These are phyloP conservation scores for Pristionchus maxplancki DNA, from an alignment of 2,888 invertebrate genomes.

Conservation along the genomic window DNA sequence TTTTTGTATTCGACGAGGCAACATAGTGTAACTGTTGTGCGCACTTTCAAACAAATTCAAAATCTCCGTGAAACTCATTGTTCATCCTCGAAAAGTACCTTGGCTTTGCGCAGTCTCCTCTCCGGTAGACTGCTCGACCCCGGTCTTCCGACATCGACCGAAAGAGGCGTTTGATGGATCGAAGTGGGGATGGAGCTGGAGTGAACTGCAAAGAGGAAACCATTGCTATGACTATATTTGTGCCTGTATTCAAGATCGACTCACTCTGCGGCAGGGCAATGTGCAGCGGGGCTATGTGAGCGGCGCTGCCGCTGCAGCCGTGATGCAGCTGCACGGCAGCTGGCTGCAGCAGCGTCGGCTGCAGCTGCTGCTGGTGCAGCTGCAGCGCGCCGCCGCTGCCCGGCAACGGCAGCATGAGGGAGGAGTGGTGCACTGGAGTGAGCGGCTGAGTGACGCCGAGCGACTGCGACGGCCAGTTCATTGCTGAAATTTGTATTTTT, in stretches of 20 bases:
- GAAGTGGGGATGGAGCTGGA: neutral
- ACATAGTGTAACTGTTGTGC: neutral
- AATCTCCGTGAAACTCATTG: neutral
- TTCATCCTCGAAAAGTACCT: neutral
- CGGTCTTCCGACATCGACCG: neutral
- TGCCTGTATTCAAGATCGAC: too few relatives aligned
- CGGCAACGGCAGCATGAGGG: neutral
- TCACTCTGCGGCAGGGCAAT: conserved; percentile 9
- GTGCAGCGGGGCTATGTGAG: neutral
- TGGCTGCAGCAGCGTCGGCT: neutral
- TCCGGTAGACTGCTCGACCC: neutral
- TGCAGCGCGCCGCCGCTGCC: neutral
- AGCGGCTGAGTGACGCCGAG: neutral
- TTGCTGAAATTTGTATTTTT: neutral
- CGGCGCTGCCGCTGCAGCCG: neutral
- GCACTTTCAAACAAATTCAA: neutral
- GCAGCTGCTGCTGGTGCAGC: neutral
- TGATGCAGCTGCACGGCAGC: neutral
- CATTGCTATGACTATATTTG: too few relatives aligned
- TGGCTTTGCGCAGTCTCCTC: neutral
- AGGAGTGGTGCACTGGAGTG: conserved; percentile 30
- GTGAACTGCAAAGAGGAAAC: neutral
- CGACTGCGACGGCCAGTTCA: neutral
- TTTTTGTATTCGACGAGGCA: neutral
- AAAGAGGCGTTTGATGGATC: neutral